Evolutionary conservation across 2,888 invertebrate species (phyloP).

Genomic region (Phoenoteleia sp.): DNA sequence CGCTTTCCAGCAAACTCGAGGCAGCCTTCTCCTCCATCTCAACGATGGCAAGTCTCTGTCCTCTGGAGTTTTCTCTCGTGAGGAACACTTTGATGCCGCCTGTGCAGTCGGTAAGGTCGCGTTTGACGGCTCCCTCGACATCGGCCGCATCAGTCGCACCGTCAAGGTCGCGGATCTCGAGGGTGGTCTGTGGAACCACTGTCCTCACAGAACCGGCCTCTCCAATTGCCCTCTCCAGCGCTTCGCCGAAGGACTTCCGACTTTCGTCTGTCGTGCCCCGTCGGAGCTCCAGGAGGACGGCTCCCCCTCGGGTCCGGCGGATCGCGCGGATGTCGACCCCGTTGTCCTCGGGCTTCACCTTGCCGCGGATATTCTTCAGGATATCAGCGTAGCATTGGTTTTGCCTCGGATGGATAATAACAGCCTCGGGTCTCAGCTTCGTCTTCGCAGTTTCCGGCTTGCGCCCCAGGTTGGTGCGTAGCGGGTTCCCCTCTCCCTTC

Average conservation of each 20-base stretch:
- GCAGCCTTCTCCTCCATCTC: background rate
- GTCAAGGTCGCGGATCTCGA: slow-evolving; percentile 26
- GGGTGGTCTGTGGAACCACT: background rate
- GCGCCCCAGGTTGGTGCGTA: no score
- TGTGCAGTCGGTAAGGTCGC: background rate
- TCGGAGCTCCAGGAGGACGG: slow-evolving; percentile 3
- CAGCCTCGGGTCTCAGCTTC: background rate
- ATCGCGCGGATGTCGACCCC: slow-evolving; percentile 1
- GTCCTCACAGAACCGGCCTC: background rate
- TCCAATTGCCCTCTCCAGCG: background rate
- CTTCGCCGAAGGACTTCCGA: background rate
- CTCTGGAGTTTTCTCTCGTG: background rate
- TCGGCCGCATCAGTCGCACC: background rate
- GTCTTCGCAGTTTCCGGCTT: no score
- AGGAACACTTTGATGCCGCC: background rate
- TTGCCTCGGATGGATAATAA: background rate
- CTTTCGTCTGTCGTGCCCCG: background rate
- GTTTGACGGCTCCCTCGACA: background rate
- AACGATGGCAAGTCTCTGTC: background rate
- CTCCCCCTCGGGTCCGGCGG: background rate
- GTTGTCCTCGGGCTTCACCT: background rate
- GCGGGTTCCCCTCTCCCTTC: no score
- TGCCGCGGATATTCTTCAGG: slow-evolving; percentile 12
- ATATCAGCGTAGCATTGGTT: slow-evolving; percentile 3
- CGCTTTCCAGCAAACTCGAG: background rate